These are phyloP conservation scores for Lutjanus campechanus DNA, from an alignment of 2,797 vertebrate genomes.

Conservation along the genomic window DNA sequence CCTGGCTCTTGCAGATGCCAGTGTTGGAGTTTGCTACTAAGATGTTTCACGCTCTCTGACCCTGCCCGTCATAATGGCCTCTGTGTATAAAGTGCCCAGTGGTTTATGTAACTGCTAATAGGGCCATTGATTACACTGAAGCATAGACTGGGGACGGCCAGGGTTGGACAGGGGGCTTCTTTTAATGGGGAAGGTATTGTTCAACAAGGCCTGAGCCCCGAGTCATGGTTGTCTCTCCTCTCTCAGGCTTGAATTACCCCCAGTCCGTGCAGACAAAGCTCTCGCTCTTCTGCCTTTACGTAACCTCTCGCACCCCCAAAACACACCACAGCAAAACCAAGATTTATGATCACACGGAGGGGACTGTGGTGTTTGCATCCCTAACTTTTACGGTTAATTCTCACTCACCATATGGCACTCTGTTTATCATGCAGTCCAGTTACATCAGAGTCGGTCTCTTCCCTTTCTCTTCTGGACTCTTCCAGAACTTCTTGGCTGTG, in stretches of 20 bases:
- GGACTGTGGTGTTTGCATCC: slow-evolving; percentile 3
- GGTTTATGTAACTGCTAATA: slow-evolving; percentile 77
- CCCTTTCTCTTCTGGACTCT: slow-evolving; percentile 40
- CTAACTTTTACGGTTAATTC: slow-evolving; percentile 4
- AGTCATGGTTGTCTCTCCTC: slow-evolving; percentile 71
- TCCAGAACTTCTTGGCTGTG: slow-evolving; percentile 53
- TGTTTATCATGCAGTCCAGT: slow-evolving; percentile 20
- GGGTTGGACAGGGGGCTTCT: slow-evolving; percentile 54
- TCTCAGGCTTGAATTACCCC: slow-evolving; percentile 66
- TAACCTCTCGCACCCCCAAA: slow-evolving; percentile 65
- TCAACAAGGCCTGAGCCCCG: slow-evolving; percentile 41
- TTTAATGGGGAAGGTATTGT: slow-evolving; percentile 63
- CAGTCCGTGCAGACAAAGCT: slow-evolving; percentile 68
- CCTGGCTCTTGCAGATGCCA: slow-evolving; percentile 44
- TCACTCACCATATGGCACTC: neutral
- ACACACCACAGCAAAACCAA: slow-evolving; percentile 28
- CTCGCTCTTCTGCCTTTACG: slow-evolving; percentile 76
- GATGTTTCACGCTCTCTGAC: slow-evolving; percentile 60
- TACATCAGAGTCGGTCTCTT: slow-evolving; percentile 37
- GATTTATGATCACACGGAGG: slow-evolving; percentile 33
- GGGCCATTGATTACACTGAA: slow-evolving; percentile 65
- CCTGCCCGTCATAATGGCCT: slow-evolving; percentile 49
- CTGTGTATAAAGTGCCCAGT: slow-evolving; percentile 59
- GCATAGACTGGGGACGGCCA: slow-evolving; percentile 48
- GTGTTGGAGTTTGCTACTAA: slow-evolving; percentile 44